Conservation (phyloP, 2,797 vertebrate genomes). For the Natrix natrix region DNA sequence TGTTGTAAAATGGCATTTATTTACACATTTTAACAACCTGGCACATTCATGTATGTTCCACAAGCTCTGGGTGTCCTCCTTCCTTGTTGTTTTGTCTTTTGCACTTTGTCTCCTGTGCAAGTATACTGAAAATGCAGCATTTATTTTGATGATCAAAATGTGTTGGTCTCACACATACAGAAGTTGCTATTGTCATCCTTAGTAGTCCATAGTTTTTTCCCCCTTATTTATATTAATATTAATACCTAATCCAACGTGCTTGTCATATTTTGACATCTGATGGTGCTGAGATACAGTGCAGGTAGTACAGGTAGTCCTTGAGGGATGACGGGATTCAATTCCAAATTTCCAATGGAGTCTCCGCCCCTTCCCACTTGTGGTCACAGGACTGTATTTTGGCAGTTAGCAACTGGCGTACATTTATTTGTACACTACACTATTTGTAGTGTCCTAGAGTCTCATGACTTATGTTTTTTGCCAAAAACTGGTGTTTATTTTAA, state of each 20-base stretch:
- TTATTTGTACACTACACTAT: neutral
- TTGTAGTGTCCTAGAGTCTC: neutral
- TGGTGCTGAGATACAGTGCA: neutral
- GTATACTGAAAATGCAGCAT: neutral
- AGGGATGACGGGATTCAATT: neutral
- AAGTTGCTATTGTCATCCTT: neutral
- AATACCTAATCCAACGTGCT: neutral
- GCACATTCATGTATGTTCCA: neutral
- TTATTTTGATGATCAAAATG: neutral
- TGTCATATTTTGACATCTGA: neutral
- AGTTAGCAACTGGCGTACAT: neutral
- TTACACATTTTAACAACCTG: slow-evolving; percentile 28
- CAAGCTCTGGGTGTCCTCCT: too few species aligned
- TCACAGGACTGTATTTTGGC: neutral
- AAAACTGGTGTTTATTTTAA: neutral
- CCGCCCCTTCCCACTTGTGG: neutral
- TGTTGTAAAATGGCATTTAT: neutral
- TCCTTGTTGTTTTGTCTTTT: neutral
- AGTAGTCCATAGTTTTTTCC: neutral
- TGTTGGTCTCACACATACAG: neutral
- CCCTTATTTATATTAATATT: neutral
- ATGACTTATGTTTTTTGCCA: neutral
- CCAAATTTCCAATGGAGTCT: neutral
- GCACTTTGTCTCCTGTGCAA: neutral
- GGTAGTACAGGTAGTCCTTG: neutral